Evolutionary conservation across 64 coral and sea anemone genomes (phyloP).

Genomic region (Astreopora myriophthalma): DNA sequence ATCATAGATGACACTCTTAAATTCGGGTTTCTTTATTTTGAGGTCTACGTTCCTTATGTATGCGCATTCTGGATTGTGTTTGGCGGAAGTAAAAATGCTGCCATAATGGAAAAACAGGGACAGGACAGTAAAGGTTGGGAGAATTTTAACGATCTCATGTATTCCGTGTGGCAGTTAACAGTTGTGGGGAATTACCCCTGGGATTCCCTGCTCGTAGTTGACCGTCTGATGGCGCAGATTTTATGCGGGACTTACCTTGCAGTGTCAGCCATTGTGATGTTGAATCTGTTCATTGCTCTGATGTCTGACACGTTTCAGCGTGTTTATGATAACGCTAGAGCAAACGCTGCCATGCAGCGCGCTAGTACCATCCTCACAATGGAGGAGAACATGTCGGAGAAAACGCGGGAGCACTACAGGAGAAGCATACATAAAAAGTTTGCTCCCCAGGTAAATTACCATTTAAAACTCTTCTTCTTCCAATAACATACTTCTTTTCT

Average conservation of each 20-base stretch:
- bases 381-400: slow-evolving; percentile 81
- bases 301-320: slow-evolving; percentile 99
- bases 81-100: slow-evolving; percentile 79
- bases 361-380: slow-evolving; percentile 81
- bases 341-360: slow-evolving; percentile 92
- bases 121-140: slow-evolving; percentile 82
- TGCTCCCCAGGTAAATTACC: slow-evolving; percentile 75
- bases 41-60: slow-evolving; percentile 90
- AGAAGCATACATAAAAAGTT: slow-evolving; percentile 59
- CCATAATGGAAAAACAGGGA: slow-evolving; percentile 43
- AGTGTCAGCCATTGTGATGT: slow-evolving; percentile 87
- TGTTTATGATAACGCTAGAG: slow-evolving; percentile 97
- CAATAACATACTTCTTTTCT: no score
- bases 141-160: slow-evolving; percentile 93
- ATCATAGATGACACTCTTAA: slow-evolving; percentile 95
- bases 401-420: slow-evolving; percentile 56
- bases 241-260: slow-evolving; percentile 91
- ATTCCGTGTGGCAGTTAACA: slow-evolving; percentile 96
- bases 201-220: slow-evolving; percentile 85
- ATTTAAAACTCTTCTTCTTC: neutral
- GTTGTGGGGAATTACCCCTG: slow-evolving; percentile 95
- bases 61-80: slow-evolving; percentile 99
- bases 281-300: slow-evolving; percentile 97
- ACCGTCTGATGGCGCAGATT: slow-evolving; percentile 93
- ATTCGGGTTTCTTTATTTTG: slow-evolving; percentile 88